Evolutionary conservation across 2,113 vertebrate genomes (phyloP).

Genomic region (Daboia siamensis): DNA sequence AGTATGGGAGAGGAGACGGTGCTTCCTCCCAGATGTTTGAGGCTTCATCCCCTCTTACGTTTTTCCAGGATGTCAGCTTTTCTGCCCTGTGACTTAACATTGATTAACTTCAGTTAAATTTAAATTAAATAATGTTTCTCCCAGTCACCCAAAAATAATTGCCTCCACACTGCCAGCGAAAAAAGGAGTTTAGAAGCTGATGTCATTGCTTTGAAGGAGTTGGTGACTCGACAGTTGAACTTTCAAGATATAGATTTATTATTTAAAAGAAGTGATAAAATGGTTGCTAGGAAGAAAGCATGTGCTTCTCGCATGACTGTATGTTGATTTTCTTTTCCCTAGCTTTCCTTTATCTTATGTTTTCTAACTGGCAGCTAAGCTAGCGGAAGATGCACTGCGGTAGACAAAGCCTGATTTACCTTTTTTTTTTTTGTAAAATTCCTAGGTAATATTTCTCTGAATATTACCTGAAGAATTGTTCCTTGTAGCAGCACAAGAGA

Average conservation of each 20-base stretch:
- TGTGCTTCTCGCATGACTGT: slow-evolving; percentile 16
- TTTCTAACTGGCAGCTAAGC: slow-evolving; percentile 35
- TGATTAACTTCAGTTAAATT: background rate
- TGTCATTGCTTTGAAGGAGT: background rate
- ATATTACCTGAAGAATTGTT: background rate
- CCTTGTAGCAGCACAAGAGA: background rate
- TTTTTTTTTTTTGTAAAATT: background rate
- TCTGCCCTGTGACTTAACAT: background rate
- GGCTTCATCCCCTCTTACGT: background rate
- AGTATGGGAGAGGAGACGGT: background rate
- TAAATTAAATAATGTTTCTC: background rate
- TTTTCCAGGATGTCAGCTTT: background rate
- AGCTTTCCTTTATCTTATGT: background rate
- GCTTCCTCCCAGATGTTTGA: background rate
- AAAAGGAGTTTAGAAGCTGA: background rate
- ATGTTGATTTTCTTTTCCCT: background rate
- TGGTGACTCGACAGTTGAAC: slow-evolving; percentile 26
- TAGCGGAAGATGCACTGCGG: slow-evolving; percentile 11
- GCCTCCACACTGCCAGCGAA: background rate
- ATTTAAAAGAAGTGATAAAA: slow-evolving; percentile 20
- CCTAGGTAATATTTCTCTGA: background rate
- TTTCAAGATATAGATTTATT: slow-evolving; percentile 29
- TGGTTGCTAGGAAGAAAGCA: slow-evolving; percentile 34
- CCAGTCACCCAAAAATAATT: background rate
- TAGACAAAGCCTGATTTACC: background rate